Evolutionary conservation across 2,888 invertebrate genomes (phyloP).

Genomic region (Timema podura): DNA sequence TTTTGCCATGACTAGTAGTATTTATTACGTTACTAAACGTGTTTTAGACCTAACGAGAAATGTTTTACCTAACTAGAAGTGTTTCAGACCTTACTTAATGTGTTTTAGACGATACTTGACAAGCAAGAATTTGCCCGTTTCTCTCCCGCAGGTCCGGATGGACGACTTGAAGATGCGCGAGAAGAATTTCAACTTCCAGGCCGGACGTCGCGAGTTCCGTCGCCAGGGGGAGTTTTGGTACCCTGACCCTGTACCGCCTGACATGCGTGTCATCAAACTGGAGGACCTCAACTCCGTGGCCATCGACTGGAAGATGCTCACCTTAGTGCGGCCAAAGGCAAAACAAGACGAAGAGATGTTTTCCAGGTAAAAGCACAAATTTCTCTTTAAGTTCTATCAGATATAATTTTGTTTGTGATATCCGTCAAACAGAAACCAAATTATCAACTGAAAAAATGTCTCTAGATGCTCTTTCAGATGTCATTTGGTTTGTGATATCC

Average conservation of each 20-base stretch:
- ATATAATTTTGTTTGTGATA: too few relatives aligned
- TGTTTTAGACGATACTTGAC: too few relatives aligned
- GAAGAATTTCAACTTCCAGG: conserved; percentile 68
- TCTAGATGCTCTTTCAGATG: too few relatives aligned
- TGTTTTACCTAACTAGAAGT: too few relatives aligned
- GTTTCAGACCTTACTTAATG: too few relatives aligned
- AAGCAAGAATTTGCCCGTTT: not conserved
- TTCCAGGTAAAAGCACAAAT: conserved; percentile 54
- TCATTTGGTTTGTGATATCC: too few relatives aligned
- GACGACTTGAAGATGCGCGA: conserved; percentile 77
- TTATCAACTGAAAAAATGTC: too few relatives aligned
- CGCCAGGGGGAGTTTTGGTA: conserved; percentile 59
- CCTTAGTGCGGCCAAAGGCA: conserved; percentile 76
- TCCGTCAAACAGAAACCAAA: too few relatives aligned
- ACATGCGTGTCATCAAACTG: conserved; percentile 72
- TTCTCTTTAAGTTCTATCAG: too few relatives aligned
- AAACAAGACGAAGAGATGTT: conserved; percentile 85
- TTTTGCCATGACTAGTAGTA: too few relatives aligned
- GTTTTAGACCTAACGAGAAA: too few relatives aligned
- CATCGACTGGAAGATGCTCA: conserved; percentile 92
- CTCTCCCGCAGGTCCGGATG: conserved; percentile 54
- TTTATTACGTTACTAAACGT: too few relatives aligned
- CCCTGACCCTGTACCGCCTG: conserved; percentile 75
- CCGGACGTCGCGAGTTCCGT: conserved; percentile 66
- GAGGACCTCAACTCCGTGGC: conserved; percentile 77